phyloP scores from a whole-genome alignment of 2,888 invertebrate genomes.

The Lymantria monacha region DNA sequence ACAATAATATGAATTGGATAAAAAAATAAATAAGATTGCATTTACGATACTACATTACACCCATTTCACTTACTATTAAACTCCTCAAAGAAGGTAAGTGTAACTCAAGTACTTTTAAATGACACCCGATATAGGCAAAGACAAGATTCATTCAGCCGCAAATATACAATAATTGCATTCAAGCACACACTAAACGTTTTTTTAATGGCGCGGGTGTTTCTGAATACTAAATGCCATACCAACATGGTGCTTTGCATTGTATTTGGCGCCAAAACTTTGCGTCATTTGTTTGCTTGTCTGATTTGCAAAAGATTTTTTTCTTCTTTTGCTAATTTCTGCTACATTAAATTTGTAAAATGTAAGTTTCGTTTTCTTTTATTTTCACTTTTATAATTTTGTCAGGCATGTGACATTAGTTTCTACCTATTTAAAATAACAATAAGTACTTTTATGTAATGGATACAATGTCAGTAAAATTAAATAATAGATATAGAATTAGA shows the following conservation, averaged over 20 bases:
- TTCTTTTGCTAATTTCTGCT: constrained; percentile 22
- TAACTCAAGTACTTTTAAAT: constrained; percentile 28
- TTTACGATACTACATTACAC: no score
- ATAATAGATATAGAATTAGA: no score
- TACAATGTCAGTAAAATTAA: no score
- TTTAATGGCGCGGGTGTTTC: background rate
- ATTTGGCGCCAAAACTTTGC: constrained; percentile 35
- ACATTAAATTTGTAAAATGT: constrained; percentile 21
- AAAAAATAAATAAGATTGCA: no score
- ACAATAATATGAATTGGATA: no score
- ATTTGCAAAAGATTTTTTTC: constrained; percentile 10
- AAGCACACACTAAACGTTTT: constrained; percentile 21
- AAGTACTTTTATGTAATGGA: no score
- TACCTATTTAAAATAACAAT: background rate
- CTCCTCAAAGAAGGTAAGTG: constrained; percentile 21
- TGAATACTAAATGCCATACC: constrained; percentile 22
- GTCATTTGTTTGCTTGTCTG: constrained; percentile 26
- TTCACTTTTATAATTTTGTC: constrained; percentile 17
- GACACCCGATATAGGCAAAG: constrained; percentile 26
- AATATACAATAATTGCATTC: constrained; percentile 30
- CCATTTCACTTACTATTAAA: constrained; percentile 1
- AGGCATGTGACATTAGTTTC: constrained; percentile 1
- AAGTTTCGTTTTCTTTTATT: constrained; percentile 24
- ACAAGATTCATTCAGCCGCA: constrained; percentile 20
- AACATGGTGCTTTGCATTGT: constrained; percentile 27